Percentiles rank a stretch among this genome's conserved stretches.
Conservation (phyloP, 2,797 vertebrate species). For the Myotis planiceps region DNA sequence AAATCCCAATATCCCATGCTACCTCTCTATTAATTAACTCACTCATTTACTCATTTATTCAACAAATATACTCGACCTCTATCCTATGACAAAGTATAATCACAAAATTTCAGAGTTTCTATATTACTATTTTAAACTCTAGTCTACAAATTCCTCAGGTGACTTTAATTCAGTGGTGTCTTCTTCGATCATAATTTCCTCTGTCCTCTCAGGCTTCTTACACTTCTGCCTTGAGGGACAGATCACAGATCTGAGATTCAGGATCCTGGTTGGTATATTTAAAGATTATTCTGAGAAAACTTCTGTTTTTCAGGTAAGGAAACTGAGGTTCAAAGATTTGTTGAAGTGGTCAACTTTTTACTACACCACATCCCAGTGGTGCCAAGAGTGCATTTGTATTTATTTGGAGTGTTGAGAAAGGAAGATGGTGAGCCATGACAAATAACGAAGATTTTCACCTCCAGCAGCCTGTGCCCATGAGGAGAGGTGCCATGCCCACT, state of each 20-base stretch:
- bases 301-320: slow-evolving; percentile 28
- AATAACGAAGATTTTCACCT: background rate
- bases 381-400: background rate
- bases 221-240: background rate
- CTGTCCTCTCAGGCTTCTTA: background rate
- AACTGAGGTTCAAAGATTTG: slow-evolving; percentile 2
- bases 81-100: background rate
- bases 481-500: background rate
- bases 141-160: slow-evolving; percentile 3
- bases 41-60: background rate
- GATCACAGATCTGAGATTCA: background rate
- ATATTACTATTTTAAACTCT: background rate
- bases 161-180: background rate
- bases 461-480: background rate
- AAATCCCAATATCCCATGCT: background rate
- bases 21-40: background rate
- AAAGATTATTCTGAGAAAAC: background rate
- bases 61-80: background rate
- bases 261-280: background rate
- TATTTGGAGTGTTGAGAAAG: background rate
- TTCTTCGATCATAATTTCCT: background rate
- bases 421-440: background rate
- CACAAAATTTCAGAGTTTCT: background rate
- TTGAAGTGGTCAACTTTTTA: background rate
- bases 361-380: background rate